These are phyloP conservation scores for Brevimyrus niger DNA, from an alignment of 2,113 vertebrate genomes.

Conservation along the genomic window DNA sequence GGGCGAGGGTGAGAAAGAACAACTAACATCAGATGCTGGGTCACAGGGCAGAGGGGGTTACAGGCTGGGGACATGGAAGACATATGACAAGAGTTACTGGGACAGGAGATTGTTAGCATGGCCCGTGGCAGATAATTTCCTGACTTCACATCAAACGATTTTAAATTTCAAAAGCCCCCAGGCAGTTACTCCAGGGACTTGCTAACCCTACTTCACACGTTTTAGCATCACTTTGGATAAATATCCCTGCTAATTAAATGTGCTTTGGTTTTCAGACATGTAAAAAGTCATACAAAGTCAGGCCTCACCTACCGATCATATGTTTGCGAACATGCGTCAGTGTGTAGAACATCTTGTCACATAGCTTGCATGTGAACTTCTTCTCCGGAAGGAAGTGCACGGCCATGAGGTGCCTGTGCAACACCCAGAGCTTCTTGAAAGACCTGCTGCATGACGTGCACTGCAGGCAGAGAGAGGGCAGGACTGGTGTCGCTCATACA, in stretches of 20 bases:
- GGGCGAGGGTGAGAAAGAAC: not conserved
- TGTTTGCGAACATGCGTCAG: conserved; percentile 98
- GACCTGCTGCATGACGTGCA: conserved; percentile 96
- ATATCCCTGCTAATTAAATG: not conserved
- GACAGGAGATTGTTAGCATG: not conserved
- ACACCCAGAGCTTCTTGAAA: conserved; percentile 98
- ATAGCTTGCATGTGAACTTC: conserved; percentile 97
- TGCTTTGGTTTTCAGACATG: not conserved
- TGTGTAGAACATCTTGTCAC: conserved; percentile 98
- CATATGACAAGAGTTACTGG: not conserved
- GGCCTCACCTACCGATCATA: conserved; percentile 78
- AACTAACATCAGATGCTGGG: not conserved
- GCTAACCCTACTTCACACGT: not conserved
- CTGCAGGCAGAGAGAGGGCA: conserved; percentile 47
- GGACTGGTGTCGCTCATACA: conserved; percentile 2
- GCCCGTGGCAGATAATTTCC: not conserved
- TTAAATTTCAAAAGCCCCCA: not conserved
- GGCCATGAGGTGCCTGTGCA: conserved; percentile 97
- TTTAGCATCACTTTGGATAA: not conserved
- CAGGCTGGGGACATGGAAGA: conserved; percentile 42
- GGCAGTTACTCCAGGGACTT: not conserved
- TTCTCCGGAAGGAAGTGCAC: conserved; percentile 96
- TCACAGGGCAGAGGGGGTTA: conserved; percentile 31
- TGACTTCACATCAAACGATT: not conserved
- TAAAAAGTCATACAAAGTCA: too few relatives aligned